Evolutionary conservation across 2,113 vertebrate species (phyloP), one percentile per base, ranked within the genome.

Genomic region (Coreoperca whiteheadi): DNA sequence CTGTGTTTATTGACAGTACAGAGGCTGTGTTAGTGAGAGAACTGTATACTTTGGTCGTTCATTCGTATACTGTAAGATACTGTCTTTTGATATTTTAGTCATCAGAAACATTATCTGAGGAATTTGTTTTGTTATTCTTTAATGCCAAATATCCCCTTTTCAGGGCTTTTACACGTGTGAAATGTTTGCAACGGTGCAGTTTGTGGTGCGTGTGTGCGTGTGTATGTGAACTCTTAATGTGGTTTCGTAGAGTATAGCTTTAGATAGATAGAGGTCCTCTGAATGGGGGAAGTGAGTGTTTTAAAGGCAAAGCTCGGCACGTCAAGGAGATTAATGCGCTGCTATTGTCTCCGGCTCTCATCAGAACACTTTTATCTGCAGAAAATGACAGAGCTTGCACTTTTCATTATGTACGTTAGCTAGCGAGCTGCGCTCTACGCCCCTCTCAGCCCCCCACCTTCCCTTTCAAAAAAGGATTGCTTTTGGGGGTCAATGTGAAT

Each of bases 311-410:
- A 79, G 89, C 90, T 88, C 71, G 69, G 86, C 83, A 89, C 71
- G 92, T 93, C 93, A 93, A 87, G 80, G 91, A 95, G 94, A 95
- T 95, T 93, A 94, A 95, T 95, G 94, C 61, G 85, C 84, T 46
- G 81, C 94, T 93, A 95, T 95, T 95, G 94, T 95, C 93, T 94
- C 89, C 21, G 65, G 89, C 91, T 93, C 93, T 93, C 93, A 94
- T 95, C 94, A 92, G 93, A 91, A 92, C 91, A 91, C 89, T 94
- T 94, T 94, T 94, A 94, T 93, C 92, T 94, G 77, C 87, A 90
- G 88, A 94, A 94, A 94, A 95, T 94, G 94, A 94, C 93, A 88
- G 88, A 90, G 92, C 92, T 93, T 94, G 93, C 93, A 94, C 92
- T 95, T 95, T 95, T 94, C 92, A 95, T 95, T 95, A 94, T 93